A percentile compares a stretch with the other conserved stretches of the same genome.
These are phyloP conservation scores for Daktulosphaira vitifoliae DNA, from an alignment of 1,140 invertebrate species.

Conservation along the genomic window DNA sequence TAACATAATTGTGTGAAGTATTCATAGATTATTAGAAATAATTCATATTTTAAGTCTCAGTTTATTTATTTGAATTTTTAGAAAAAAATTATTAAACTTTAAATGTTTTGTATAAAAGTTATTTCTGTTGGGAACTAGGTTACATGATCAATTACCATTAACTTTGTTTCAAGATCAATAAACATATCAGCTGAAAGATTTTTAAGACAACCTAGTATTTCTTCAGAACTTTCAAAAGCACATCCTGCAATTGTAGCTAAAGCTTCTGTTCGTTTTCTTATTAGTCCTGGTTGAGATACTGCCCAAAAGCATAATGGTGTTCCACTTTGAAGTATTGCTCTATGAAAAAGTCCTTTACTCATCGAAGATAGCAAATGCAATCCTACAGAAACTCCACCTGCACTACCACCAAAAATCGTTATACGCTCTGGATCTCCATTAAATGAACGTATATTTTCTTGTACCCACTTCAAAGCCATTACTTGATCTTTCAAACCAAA, in stretches of 20 bases:
- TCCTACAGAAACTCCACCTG: conserved; percentile 31
- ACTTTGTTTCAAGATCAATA: no score
- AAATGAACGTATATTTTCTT: conserved; percentile 36
- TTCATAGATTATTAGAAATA: no score
- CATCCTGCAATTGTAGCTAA: conserved; percentile 51
- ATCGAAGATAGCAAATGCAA: conserved; percentile 35
- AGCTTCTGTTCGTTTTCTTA: not conserved
- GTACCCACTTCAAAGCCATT: conserved; percentile 36
- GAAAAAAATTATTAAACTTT: no score
- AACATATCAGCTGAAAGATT: conserved; percentile 42
- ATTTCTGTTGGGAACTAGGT: no score
- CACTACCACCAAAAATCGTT: conserved; percentile 36
- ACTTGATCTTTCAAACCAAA: conserved; percentile 37
- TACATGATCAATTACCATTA: no score
- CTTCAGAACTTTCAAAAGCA: conserved; percentile 46
- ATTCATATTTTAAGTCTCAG: no score
- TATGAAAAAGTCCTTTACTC: conserved; percentile 41
- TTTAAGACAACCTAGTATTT: conserved; percentile 51
- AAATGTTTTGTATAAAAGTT: no score
- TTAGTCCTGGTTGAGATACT: not conserved
- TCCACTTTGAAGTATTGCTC: conserved; percentile 46
- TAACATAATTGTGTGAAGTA: no score
- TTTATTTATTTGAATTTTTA: no score
- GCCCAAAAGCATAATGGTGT: conserved; percentile 43
- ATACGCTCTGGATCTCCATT: conserved; percentile 35